A percentile compares a stretch with the other conserved stretches of the same genome.
Conservation (phyloP, 1,140 invertebrate genomes). For the Drosophila parabipectinata region DNA sequence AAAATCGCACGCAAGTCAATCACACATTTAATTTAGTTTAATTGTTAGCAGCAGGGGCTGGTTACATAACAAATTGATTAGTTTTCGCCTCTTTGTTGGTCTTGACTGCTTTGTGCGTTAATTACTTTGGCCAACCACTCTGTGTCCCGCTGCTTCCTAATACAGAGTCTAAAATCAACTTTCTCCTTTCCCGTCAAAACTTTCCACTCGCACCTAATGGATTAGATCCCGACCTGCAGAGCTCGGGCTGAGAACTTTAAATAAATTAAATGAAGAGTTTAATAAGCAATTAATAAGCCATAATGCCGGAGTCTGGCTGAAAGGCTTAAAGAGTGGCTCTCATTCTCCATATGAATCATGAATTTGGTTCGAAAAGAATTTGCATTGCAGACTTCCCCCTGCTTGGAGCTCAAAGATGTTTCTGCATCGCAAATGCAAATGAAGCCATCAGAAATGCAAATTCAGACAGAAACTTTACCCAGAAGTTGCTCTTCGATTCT, state of each 20-base stretch:
- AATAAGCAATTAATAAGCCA: not conserved
- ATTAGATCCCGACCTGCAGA: not conserved
- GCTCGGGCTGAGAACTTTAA: slow-evolving; percentile 2
- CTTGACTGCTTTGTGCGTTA: slow-evolving; percentile 29
- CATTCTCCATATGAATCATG: not conserved
- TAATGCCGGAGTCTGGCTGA: not conserved
- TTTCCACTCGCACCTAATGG: slow-evolving; percentile 15
- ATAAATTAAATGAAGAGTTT: slow-evolving; percentile 5
- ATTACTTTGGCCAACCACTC: slow-evolving; percentile 42
- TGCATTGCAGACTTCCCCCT: slow-evolving; percentile 4
- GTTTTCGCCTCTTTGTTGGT: slow-evolving; percentile 32
- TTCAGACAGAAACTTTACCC: slow-evolving; percentile 42
- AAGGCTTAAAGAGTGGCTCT: not conserved
- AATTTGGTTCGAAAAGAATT: not conserved
- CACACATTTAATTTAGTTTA: slow-evolving; percentile 49
- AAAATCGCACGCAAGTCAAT: slow-evolving; percentile 34
- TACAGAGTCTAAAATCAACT: slow-evolving; percentile 29
- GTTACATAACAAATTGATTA: slow-evolving; percentile 50
- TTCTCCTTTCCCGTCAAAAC: slow-evolving; percentile 31
- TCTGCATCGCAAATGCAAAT: slow-evolving; percentile 52
- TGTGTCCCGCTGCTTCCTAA: slow-evolving; percentile 40
- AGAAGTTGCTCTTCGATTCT: slow-evolving; percentile 49
- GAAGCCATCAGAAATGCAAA: slow-evolving; percentile 68
- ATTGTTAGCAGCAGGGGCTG: slow-evolving; percentile 44
- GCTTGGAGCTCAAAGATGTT: slow-evolving; percentile 16